Evolutionary conservation across 2,888 invertebrate species (phyloP).

Genomic region (Ligdia adustata): DNA sequence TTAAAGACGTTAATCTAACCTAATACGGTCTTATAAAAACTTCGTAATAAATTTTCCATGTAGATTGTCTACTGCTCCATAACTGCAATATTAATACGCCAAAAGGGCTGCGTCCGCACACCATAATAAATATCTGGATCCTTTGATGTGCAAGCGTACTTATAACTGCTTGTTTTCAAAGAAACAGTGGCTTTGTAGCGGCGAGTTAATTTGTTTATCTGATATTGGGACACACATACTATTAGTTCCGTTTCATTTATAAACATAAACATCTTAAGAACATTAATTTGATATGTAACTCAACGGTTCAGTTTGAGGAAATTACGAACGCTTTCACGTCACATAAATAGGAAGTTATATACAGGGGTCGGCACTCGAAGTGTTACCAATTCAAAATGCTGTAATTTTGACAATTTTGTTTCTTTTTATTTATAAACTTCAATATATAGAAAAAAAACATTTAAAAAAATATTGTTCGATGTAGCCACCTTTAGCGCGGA

Average conservation of each 20-base stretch:
- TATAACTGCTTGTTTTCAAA: slow-evolving; percentile 40
- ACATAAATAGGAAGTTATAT: background rate
- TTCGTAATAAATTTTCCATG: background rate
- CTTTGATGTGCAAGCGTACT: slow-evolving; percentile 66
- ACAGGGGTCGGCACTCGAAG: too few relatives aligned
- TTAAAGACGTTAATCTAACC: too few relatives aligned
- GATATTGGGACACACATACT: slow-evolving; percentile 20
- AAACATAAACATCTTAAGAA: background rate
- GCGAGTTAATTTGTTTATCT: slow-evolving; percentile 38
- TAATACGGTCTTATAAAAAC: too few relatives aligned
- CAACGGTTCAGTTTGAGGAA: slow-evolving; percentile 2
- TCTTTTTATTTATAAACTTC: too few relatives aligned
- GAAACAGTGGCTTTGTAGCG: slow-evolving; percentile 45
- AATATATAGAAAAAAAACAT: too few relatives aligned
- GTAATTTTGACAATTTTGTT: too few relatives aligned
- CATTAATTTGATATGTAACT: too few relatives aligned
- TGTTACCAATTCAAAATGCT: too few relatives aligned
- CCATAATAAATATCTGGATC: slow-evolving; percentile 51
- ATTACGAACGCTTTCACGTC: slow-evolving; percentile 1
- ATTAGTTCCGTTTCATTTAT: background rate
- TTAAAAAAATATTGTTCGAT: too few relatives aligned
- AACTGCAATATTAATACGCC: slow-evolving; percentile 18
- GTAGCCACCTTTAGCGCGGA: too few relatives aligned
- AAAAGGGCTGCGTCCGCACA: slow-evolving; percentile 56
- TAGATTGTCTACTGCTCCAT: slow-evolving; percentile 8